phyloP scores from a whole-genome alignment of 2,113 vertebrate species.

The Alexandromys fortis region DNA sequence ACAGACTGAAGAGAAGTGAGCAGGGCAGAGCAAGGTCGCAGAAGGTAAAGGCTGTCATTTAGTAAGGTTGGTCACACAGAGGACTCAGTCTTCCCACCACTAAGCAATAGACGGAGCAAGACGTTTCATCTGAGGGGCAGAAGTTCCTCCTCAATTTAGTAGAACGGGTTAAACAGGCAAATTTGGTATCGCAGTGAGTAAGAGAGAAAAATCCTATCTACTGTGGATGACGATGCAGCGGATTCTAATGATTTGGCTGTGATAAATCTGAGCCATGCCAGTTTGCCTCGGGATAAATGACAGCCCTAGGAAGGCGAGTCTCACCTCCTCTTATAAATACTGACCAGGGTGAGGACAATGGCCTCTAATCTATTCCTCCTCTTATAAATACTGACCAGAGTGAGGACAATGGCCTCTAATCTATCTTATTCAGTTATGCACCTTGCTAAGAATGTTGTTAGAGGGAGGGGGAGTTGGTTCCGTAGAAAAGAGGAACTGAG shows the following conservation, averaged over 20 bases:
- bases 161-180: slow-evolving; percentile 52
- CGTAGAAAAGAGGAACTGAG: not conserved
- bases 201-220: slow-evolving; percentile 20
- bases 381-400: too few relatives aligned
- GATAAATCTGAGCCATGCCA: slow-evolving; percentile 14
- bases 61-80: not conserved
- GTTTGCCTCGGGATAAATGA: not conserved
- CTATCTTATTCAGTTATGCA: not conserved
- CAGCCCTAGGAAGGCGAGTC: slow-evolving; percentile 4
- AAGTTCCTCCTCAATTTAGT: slow-evolving; percentile 2
- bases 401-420: not conserved
- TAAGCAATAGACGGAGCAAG: slow-evolving; percentile 21
- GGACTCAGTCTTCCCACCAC: not conserved
- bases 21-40: not conserved
- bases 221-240: not conserved
- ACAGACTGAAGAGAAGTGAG: not conserved
- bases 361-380: not conserved
- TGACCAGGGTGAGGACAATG: not conserved
- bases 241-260: not conserved
- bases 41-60: not conserved
- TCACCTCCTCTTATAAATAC: not conserved
- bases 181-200: not conserved
- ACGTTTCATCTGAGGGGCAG: slow-evolving; percentile 17
- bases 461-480: not conserved
- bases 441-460: slow-evolving; percentile 17